Conservation (phyloP, 1,140 invertebrate species). For the Kradibia gibbosae region DNA sequence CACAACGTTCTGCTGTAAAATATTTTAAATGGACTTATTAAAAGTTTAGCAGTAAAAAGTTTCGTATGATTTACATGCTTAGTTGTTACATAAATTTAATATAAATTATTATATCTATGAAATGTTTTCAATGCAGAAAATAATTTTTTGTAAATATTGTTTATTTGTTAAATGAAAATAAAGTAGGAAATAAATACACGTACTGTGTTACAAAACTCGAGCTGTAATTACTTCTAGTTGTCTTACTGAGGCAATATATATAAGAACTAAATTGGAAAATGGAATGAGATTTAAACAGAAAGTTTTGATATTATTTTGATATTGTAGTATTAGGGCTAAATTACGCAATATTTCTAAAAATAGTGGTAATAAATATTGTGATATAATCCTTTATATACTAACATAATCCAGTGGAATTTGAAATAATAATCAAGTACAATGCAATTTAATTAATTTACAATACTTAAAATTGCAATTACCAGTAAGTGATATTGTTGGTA, state of each 20-base stretch:
- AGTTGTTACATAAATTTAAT: not conserved
- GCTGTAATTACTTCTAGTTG: not conserved
- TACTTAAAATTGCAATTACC: no score
- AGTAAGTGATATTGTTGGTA: no score
- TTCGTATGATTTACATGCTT: not conserved
- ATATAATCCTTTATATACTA: no score
- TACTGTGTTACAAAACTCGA: not conserved
- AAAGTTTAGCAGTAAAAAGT: not conserved
- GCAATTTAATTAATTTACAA: no score
- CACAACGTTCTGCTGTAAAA: no score
- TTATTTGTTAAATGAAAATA: no score
- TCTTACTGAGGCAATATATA: not conserved
- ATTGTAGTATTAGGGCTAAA: not conserved
- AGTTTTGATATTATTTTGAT: slow-evolving; percentile 30
- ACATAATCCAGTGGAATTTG: no score
- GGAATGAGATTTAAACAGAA: not conserved
- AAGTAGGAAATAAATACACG: not conserved
- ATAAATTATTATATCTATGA: not conserved
- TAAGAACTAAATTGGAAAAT: not conserved
- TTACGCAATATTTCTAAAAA: not conserved
- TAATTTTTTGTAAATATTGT: not conserved
- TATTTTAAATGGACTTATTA: not conserved
- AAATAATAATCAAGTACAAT: no score
- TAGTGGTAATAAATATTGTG: no score
- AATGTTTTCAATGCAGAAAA: no score